Base-by-base conservation (phyloP, 2,888 invertebrate species). In the Argyra leucocephala region DNA sequence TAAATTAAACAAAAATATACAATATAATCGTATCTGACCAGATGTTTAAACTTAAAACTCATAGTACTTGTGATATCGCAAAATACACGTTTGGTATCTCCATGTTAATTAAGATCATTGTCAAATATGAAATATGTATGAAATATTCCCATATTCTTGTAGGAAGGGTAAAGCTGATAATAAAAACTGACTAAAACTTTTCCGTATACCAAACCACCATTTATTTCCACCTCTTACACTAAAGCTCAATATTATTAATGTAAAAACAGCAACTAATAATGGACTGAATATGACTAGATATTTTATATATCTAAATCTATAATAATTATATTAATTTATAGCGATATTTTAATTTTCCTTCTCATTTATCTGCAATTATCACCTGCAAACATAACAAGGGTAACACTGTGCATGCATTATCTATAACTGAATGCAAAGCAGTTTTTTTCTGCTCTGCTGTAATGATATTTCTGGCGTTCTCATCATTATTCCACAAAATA, bases 181-280 rank as follows among this genome's bases (percentile, higher is more conserved):
- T n/a, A 99, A 83, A 80, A 96, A 97, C 73, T 93, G 93, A 77
- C 96, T 97, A 78, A 99, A 96, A 76, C 96, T 97, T 83, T 96
- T 96, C 63, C 97, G 86, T 72, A 99, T 92, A 64, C 97, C 99
- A 80, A 98, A 99, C 98, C 97, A 97, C 96, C 96, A 97, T 84
- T 90, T 91, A 78, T 97, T 98, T 70, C 96, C 94, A 66, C 96
- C 93, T 81, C 95, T 95, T 66, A 96, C 92, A 76, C 92, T 94
- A 79, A 97, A 97, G 10, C 97, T 93, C 86, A 97, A 89, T 66
- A 95, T 84, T 73, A 97, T 93, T 65, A 98, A 86, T 0, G 96
- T 93, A 61, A 90, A 83, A 70, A 94, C 91, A 65, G 96, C 93
- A 69, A 97, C 84, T 74, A 95, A 88, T 65, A 99, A 83, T 0